Conservation (phyloP, 2,113 vertebrate genomes). For the Suncus etruscus region DNA sequence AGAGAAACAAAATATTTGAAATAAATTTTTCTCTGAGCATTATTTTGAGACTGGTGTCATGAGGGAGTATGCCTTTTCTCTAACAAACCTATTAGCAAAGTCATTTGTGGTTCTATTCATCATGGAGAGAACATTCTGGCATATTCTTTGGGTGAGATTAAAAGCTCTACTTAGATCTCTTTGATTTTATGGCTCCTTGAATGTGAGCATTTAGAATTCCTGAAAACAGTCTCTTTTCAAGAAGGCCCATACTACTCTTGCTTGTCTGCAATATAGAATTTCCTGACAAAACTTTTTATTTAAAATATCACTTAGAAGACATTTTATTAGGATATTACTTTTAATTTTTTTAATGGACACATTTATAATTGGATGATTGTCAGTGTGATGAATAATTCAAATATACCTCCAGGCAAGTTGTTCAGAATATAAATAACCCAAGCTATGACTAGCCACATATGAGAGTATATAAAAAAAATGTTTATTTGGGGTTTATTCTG, state of each 20-base stretch:
- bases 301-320: not conserved
- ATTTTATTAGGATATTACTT: conserved; percentile 48
- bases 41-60: not conserved
- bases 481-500: conserved; percentile 30
- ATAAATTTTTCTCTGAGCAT: conserved; percentile 35
- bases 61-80: not conserved
- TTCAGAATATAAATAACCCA: conserved; percentile 22
- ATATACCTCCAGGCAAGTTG: not conserved
- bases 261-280: conserved; percentile 32
- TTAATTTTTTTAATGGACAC: conserved; percentile 31
- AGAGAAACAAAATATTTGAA: conserved; percentile 3
- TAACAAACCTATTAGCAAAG: not conserved
- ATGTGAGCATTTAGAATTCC: not conserved
- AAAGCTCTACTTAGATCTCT: not conserved
- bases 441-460: not conserved
- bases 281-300: conserved; percentile 24
- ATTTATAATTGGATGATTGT: not conserved
- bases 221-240: conserved; percentile 42
- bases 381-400: not conserved
- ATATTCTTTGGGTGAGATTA: conserved; percentile 2
- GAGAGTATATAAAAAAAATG: not conserved
- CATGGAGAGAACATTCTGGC: not conserved
- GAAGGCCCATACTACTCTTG: not conserved
- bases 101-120: not conserved
- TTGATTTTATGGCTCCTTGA: not conserved